These are phyloP conservation scores for Lithophane leautieri DNA, from an alignment of 2,888 invertebrate genomes.

Conservation along the genomic window DNA sequence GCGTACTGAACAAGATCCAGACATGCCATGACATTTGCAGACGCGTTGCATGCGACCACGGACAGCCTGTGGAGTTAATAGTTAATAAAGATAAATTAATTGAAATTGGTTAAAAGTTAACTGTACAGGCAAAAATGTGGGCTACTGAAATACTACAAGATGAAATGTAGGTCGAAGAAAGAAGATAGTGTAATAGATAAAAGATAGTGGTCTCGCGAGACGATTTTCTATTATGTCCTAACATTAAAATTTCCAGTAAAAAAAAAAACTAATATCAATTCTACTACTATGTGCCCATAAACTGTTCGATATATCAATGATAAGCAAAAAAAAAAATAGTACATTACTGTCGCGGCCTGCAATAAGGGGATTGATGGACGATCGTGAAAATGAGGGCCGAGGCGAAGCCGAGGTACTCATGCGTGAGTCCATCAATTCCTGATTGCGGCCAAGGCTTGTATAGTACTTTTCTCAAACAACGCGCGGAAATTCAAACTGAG, in stretches of 20 bases:
- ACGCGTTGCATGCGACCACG: conserved; percentile 95
- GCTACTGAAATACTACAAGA: not conserved
- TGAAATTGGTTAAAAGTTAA: not conserved
- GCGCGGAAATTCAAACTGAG: too few relatives aligned
- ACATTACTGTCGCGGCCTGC: too few relatives aligned
- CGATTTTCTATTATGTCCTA: not conserved
- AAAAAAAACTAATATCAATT: not conserved
- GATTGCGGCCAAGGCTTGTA: too few relatives aligned
- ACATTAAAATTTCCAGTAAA: not conserved
- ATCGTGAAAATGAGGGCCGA: too few relatives aligned
- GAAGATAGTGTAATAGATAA: too few relatives aligned
- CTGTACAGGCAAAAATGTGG: not conserved
- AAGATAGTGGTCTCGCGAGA: not conserved
- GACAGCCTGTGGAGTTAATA: conserved; percentile 90
- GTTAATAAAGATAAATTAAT: too few relatives aligned
- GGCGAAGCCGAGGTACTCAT: too few relatives aligned
- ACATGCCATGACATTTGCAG: conserved; percentile 98
- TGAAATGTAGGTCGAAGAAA: too few relatives aligned
- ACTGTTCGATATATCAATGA: not conserved
- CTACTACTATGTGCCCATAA: not conserved
- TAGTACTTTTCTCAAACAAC: too few relatives aligned
- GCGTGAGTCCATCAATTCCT: too few relatives aligned
- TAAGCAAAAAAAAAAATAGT: not conserved
- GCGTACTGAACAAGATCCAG: conserved; percentile 96
- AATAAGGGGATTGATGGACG: too few relatives aligned